A percentile compares a stretch with the other conserved stretches of the same genome.
phyloP scores from a whole-genome alignment of 2,888 invertebrate species.

The Drosophila pseudotalamancana region DNA sequence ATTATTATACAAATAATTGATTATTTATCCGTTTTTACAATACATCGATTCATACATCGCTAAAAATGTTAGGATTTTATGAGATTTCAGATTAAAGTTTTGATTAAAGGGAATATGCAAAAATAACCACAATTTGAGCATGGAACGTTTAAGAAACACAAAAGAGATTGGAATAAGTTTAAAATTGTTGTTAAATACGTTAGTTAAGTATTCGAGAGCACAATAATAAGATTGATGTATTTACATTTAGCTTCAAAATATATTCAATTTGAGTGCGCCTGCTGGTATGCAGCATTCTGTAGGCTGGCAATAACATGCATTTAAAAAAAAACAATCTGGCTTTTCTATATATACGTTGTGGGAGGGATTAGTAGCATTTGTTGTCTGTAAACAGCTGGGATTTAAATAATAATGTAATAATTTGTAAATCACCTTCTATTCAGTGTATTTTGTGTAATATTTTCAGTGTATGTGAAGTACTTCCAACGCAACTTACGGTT shows the following conservation, averaged over 20 bases:
- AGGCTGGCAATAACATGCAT: constrained; percentile 22
- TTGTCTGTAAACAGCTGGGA: neutral
- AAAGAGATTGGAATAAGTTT: constrained; percentile 55
- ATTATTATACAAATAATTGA: neutral
- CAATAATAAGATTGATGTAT: constrained; percentile 15
- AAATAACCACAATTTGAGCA: constrained; percentile 55
- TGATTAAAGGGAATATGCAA: constrained; percentile 20
- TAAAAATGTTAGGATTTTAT: neutral
- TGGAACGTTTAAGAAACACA: constrained; percentile 56
- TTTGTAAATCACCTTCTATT: no score
- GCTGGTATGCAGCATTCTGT: constrained; percentile 23
- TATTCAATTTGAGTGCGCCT: constrained; percentile 17
- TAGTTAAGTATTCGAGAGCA: constrained; percentile 12
- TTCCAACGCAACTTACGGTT: constrained; percentile 82
- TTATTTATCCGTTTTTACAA: no score
- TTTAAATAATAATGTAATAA: no score
- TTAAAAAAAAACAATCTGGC: neutral
- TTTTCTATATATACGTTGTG: neutral
- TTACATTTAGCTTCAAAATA: neutral
- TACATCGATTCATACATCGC: neutral
- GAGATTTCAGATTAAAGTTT: constrained; percentile 14
- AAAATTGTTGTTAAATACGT: constrained; percentile 26
- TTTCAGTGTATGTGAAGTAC: neutral
- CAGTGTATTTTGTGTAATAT: constrained; percentile 11
- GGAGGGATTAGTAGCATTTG: neutral